Evolutionary conservation across 2,113 vertebrate species (phyloP).

Genomic region (Oophaga pumilio): DNA sequence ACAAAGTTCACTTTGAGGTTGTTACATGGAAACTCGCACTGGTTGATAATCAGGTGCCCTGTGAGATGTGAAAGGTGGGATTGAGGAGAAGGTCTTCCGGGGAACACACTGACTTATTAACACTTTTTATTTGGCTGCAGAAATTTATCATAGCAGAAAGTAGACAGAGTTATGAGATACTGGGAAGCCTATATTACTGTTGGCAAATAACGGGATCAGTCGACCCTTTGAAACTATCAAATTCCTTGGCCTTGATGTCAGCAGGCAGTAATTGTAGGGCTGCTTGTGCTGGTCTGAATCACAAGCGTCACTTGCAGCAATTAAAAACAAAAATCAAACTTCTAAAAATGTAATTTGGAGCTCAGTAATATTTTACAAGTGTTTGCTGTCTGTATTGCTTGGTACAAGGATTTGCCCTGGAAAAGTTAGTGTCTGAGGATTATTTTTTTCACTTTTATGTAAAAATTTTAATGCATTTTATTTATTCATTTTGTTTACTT

Average conservation of each 20-base stretch:
- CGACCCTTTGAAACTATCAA: not conserved
- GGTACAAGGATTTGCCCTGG: not conserved
- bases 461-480: too few relatives aligned
- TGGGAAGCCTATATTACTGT: not conserved
- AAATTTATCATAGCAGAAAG: not conserved
- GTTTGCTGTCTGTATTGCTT: not conserved
- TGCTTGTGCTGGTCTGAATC: not conserved
- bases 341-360: not conserved
- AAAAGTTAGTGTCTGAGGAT: not conserved
- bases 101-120: not conserved
- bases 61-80: slow-evolving; percentile 22
- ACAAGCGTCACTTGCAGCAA: not conserved
- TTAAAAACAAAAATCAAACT: not conserved
- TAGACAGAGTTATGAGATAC: not conserved
- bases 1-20: slow-evolving; percentile 42
- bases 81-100: not conserved
- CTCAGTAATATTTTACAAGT: not conserved
- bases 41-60: not conserved
- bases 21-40: slow-evolving; percentile 6
- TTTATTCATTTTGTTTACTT: too few relatives aligned
- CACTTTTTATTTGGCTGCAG: not conserved
- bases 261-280: not conserved
- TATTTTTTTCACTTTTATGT: not conserved
- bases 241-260: not conserved
- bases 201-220: not conserved